Base-by-base conservation (phyloP, 2,113 vertebrate genomes). In the Nothoprocta pentlandii region DNA sequence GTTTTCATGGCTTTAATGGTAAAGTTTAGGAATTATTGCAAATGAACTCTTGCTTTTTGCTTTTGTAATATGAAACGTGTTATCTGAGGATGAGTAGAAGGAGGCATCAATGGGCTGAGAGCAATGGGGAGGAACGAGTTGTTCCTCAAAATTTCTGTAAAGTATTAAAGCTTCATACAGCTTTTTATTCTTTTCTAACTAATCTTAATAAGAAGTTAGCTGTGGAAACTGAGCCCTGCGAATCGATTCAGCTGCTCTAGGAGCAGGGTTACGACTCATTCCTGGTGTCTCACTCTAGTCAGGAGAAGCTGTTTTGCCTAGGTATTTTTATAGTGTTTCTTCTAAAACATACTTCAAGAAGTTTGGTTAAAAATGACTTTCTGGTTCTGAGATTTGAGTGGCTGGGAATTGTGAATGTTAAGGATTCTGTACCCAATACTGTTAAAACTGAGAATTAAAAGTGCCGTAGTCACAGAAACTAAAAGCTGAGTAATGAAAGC, bases 1-100 rank as follows among this genome's bases (percentile, higher is more conserved):
- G 56, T 87, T 87, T 87, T 78, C 28, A 58, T 91, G 62, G 42
- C 32, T 80, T 91, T 68, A 84, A 69, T 91, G 28, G 58, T 94
- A 85, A 88, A 74, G 62, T 87, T 87, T 30, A 83, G 26, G 61
- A 22, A 12, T 67, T 70, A 22, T 94, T 89, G 49, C 61, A 81
- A 10, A 25, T 34, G 78, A 19, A 39, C 75, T 56, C 36, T 14
- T 88, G 26, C 64, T 76, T 92, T 94, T 86, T 80, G 26, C 32
- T 86, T 93, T 19, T 36, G 34, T 77, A 39, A 36, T 54, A 73
- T 30, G 26, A 58, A 54, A 73, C 71, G 4, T 67, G 63, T 9
- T 90, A 58, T 25, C 46, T 26, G 19, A 80, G 30, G 51, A 12
- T 53, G 68, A 80, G 22, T 1, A 2, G 32, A 81, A 19, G 41